Evolutionary conservation across 2,888 invertebrate genomes (phyloP), one percentile per base, ranked within the genome.

Genomic region (Scaptomyza tumidula): DNA sequence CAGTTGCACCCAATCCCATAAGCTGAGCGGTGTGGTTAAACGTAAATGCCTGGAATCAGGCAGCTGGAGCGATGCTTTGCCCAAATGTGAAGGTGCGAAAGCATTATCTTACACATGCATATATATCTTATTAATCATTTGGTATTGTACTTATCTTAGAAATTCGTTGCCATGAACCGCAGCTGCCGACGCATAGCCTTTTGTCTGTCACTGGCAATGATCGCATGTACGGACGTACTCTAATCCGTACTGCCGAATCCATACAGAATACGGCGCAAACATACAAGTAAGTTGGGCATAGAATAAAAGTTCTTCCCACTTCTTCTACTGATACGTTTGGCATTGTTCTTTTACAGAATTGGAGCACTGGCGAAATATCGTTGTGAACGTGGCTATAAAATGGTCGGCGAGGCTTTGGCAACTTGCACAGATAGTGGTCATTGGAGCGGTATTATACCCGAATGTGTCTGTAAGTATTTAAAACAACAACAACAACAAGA

Each of bases 201-300:
- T 93, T 97, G 0, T 97, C 97, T 0, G 96, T 98, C 35, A 97
- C 97, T 0, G 97, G 97, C 55, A 98, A 98, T 90, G 98, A 98
- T 90, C 94, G 98, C 54, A 96, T 96, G 94, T 97, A 97, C 89
- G 97, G 97, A 0, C 94, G 97, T 29, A 97, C 97, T 0, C 92
- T 97, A 16, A 96, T 97, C 74, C 93, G 96, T 43, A 97, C 97
- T 0, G 92, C 95, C 0, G 96, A 96, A 54, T 94, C 94, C 64
- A 93, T 94, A 3, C 90, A 94, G 2, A 95, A 94, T 80, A 94
- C 94, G 10, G 95, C 96, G 0, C 95, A 96, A 65, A 96, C 97
- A 0, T 97, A 97, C 92, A 96, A 96, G 92, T 92, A 85, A 71
- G 75, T 68, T 27, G 27, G 27, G 2, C 27, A 27, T 27, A 6